These are phyloP conservation scores for Metridium senile DNA, from an alignment of 92 coral and sea anemone genomes.

Conservation along the genomic window DNA sequence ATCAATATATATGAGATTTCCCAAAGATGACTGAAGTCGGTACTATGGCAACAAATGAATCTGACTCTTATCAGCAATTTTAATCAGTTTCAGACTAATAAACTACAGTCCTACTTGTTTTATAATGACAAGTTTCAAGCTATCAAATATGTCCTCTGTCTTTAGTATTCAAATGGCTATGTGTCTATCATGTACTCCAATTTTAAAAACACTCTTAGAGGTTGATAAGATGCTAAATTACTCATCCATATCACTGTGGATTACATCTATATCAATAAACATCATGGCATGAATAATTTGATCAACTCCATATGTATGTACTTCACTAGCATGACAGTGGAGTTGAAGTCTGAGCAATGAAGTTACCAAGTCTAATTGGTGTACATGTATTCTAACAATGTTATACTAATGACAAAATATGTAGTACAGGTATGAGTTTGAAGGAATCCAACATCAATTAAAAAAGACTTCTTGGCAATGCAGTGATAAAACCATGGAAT, in stretches of 20 bases:
- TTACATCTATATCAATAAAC: not conserved
- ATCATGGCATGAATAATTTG: not conserved
- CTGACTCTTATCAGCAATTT: not conserved
- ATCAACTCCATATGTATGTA: not conserved
- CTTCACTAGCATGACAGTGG: not conserved
- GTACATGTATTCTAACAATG: no score
- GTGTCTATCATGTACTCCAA: not conserved
- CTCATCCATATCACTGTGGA: not conserved
- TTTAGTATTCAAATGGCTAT: not conserved
- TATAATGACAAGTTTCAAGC: not conserved
- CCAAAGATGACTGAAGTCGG: not conserved
- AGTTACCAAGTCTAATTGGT: no score
- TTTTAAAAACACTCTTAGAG: not conserved
- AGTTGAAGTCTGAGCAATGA: not conserved
- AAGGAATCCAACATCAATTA: not conserved
- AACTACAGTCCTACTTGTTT: not conserved
- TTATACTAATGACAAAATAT: no score
- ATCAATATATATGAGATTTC: not conserved
- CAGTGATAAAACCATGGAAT: not conserved
- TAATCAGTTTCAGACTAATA: slow-evolving; percentile 14
- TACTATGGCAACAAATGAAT: slow-evolving; percentile 2
- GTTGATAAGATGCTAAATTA: not conserved
- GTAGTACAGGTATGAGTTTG: not conserved
- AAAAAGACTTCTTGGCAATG: not conserved
- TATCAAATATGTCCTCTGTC: not conserved